Evolutionary conservation across 2,888 invertebrate genomes (phyloP), one percentile per base, ranked within the genome.

Genomic region (Erebia aethiops): DNA sequence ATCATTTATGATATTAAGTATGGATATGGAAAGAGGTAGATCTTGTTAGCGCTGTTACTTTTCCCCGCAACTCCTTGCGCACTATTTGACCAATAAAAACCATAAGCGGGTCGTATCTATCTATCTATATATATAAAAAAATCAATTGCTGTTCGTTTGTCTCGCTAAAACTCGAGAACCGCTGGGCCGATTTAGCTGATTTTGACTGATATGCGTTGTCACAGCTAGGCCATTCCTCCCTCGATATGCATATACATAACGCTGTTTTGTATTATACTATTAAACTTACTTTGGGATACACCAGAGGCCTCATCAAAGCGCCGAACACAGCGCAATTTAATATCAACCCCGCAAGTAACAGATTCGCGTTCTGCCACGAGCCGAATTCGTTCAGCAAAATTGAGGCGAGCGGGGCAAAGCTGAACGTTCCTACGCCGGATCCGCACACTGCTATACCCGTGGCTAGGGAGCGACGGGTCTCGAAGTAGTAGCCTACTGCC

Each of bases 401-500:
- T 9, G 96, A 95, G 16, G 98, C 98, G 51, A 99, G 93, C 0
- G 99, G 99, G 0, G 99, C 98, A 85, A 99, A 99, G 61, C 97
- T 96, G 89, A 99, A 99, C 2, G 99, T 99, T 62, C 99, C 99
- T 2, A 94, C 93, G 3, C 99, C 99, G 0, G 98, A 98, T 9
- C 99, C 99, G 84, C 99, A 99, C 0, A 99, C 99, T 0, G 99
- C 99, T 71, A 98, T 97, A 68, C 96, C 99, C 67, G 99, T 99
- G 63, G 99, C 99, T 76, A 99, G 93, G 13, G 99, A 98, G 74
- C 99, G 95, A 81, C 98, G 97, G 62, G 98, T 97, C 92, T 99
- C 99, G 92, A 99, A 99, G 93, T 99, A 99, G 91, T 98, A 98
- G 8, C 98, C 98, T 41, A 99, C 99, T 69, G 98, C 98, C 13